A percentile compares a stretch with the other conserved stretches of the same genome.
Conservation (phyloP, 2,797 vertebrate genomes). For the Malurus leucopterus region DNA sequence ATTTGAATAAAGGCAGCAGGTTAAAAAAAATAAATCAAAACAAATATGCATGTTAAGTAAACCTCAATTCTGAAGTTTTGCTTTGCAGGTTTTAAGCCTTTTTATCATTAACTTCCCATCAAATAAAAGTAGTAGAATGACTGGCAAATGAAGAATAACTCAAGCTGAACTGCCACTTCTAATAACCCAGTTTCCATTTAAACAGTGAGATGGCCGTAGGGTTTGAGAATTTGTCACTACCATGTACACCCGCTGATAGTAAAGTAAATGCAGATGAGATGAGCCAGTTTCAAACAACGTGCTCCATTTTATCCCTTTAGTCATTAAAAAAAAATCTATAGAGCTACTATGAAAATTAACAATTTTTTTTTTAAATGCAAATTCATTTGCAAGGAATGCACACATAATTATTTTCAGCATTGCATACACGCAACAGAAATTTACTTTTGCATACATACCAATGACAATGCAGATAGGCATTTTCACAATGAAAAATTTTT, state of each 20-base stretch:
- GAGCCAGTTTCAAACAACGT: not conserved
- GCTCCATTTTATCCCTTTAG: not conserved
- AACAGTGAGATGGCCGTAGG: not conserved
- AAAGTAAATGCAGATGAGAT: constrained; percentile 18
- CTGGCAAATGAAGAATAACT: constrained; percentile 29
- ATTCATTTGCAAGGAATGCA: not conserved
- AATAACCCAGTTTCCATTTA: constrained; percentile 45
- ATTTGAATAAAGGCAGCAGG: not conserved
- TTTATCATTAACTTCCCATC: constrained; percentile 8
- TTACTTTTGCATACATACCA: not conserved
- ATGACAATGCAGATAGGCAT: not conserved
- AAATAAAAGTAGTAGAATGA: constrained; percentile 17
- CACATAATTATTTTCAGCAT: not conserved
- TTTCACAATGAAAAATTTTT: not conserved
- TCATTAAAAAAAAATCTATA: not conserved
- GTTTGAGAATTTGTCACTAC: constrained; percentile 32
- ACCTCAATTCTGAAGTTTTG: not conserved
- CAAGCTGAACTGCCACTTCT: constrained; percentile 40
- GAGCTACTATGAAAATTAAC: not conserved
- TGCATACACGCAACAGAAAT: not conserved
- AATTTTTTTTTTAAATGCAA: not conserved
- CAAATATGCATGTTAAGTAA: not conserved
- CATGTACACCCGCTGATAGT: not conserved
- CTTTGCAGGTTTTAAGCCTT: not conserved
- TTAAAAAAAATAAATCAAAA: not conserved